Conservation (phyloP, 2,888 invertebrate genomes). For the Scaptomyza polygonia region DNA sequence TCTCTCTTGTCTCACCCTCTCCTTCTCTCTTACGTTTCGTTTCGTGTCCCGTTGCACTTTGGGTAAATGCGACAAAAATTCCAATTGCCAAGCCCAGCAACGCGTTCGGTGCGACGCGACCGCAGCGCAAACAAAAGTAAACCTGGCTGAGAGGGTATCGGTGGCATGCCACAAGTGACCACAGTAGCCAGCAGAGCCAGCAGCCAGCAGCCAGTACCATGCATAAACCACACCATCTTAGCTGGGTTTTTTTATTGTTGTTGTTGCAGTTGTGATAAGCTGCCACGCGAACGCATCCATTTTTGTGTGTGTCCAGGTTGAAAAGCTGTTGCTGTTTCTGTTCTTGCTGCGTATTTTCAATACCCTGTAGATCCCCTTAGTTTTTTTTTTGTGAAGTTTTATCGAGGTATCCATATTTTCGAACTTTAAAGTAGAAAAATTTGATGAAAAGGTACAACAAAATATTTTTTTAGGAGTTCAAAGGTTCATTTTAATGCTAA, state of each 20-base stretch:
- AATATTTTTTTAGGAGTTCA: background rate
- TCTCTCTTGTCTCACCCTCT: background rate
- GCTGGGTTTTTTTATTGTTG: conserved; percentile 9
- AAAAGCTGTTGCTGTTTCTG: background rate
- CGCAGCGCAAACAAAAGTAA: conserved; percentile 69
- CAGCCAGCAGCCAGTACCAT: conserved; percentile 27
- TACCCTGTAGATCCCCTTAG: conserved; percentile 5
- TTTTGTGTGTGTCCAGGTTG: conserved; percentile 30
- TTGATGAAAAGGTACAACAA: background rate
- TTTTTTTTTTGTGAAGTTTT: background rate
- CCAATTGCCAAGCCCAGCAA: conserved; percentile 70
- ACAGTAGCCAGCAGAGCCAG: conserved; percentile 50
- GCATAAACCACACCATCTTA: conserved; percentile 73
- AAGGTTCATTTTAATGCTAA: too few relatives aligned
- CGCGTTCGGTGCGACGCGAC: conserved; percentile 29
- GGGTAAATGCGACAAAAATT: conserved; percentile 84
- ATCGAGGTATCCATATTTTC: background rate
- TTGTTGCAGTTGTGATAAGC: conserved; percentile 69
- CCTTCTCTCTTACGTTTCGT: background rate
- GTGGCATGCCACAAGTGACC: conserved; percentile 79
- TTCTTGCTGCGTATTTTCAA: conserved; percentile 1
- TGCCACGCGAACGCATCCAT: conserved; percentile 59
- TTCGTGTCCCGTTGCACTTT: conserved; percentile 65
- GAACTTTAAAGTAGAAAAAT: too few relatives aligned
- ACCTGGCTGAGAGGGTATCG: background rate